Evolutionary conservation across 1,140 invertebrate species (phyloP).

Genomic region (Catajapyx aquilonaris): DNA sequence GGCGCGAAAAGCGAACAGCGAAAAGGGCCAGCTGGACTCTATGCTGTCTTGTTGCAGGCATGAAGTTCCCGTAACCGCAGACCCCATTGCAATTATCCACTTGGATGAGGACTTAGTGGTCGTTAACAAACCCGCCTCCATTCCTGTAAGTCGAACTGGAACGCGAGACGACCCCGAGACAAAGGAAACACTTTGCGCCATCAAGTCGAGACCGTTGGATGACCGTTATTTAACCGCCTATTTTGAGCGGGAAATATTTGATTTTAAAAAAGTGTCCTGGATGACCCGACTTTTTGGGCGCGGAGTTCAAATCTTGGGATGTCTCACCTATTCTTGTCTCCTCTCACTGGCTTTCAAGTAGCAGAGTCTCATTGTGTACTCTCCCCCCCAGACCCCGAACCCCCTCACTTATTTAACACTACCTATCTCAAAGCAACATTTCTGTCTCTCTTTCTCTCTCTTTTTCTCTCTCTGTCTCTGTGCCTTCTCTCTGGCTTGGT

Average conservation of each 20-base stretch:
- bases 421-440: neutral
- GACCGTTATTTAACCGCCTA: neutral
- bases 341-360: no score
- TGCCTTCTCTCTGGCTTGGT: neutral
- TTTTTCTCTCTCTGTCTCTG: no score
- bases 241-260: no score
- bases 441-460: slow-evolving; percentile 1
- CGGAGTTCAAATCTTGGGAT: no score
- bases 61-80: slow-evolving; percentile 88
- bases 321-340: no score
- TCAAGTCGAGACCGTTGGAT: neutral
- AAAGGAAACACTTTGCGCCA: neutral
- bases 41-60: no score
- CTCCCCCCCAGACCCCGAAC: no score
- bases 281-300: no score
- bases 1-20: no score
- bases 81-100: slow-evolving; percentile 84
- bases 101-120: slow-evolving; percentile 96
- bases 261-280: no score
- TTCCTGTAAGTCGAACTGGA: slow-evolving; percentile 47
- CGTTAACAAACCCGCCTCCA: slow-evolving; percentile 98
- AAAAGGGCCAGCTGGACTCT: no score
- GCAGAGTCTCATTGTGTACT: no score
- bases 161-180: neutral
- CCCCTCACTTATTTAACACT: slow-evolving; percentile 1